These are phyloP conservation scores for Gambelia wislizenii DNA, from an alignment of 2,797 vertebrate genomes.

Conservation along the genomic window DNA sequence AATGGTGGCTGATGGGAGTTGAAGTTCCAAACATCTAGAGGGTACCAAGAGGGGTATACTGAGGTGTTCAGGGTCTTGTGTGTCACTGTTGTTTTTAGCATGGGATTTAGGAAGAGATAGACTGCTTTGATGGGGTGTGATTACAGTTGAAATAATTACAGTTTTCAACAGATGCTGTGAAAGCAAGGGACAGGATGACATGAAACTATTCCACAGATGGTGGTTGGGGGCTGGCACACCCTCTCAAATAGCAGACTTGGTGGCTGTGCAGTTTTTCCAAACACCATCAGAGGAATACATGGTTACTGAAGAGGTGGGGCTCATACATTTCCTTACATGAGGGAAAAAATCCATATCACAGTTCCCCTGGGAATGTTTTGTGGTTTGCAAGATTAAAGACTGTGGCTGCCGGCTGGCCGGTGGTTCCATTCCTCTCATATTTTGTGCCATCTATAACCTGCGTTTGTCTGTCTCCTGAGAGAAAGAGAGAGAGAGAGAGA, in stretches of 20 bases:
- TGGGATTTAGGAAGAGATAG: background rate
- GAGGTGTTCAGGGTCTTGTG: background rate
- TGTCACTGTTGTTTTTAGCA: background rate
- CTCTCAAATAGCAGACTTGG: background rate
- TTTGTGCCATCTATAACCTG: background rate
- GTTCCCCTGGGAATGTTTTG: background rate
- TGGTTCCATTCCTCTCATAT: background rate
- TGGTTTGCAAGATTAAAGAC: slow-evolving; percentile 11
- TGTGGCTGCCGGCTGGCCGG: background rate
- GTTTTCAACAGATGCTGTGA: background rate
- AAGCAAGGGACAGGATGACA: background rate
- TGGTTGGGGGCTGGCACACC: background rate
- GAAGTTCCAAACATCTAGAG: no score
- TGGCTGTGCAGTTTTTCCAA: background rate
- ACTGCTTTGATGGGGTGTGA: background rate
- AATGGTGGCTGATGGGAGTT: no score
- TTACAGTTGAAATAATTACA: background rate
- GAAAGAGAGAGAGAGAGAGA: background rate
- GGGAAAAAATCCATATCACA: background rate
- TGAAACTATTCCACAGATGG: background rate
- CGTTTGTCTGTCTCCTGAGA: background rate
- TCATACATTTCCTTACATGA: background rate
- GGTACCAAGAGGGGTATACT: background rate
- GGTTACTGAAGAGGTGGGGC: background rate
- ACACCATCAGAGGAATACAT: background rate